These are phyloP conservation scores for Gymnogyps californianus DNA, from an alignment of 2,113 vertebrate genomes.

Conservation along the genomic window DNA sequence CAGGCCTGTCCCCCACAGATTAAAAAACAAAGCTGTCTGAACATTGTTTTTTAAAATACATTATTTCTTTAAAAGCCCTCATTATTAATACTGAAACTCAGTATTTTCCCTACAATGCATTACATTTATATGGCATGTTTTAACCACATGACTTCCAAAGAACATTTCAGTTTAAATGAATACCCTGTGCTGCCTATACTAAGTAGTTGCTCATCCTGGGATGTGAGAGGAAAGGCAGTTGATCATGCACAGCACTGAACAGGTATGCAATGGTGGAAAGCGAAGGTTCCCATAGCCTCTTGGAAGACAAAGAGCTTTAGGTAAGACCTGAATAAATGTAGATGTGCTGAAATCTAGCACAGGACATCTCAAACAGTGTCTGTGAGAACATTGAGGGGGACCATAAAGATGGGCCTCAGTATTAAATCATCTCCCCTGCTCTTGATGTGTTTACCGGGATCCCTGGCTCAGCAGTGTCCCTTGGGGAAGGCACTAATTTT, in stretches of 20 bases:
- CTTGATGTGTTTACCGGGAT: neutral
- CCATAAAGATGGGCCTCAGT: neutral
- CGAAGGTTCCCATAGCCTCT: neutral
- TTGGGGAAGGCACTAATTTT: neutral
- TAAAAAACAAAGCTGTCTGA: neutral
- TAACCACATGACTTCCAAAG: neutral
- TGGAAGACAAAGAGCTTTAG: neutral
- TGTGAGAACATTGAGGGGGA: neutral
- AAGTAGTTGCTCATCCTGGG: neutral
- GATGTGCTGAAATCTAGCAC: neutral
- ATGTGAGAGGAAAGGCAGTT: neutral
- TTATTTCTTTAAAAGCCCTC: neutral
- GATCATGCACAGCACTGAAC: neutral
- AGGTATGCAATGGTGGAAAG: neutral
- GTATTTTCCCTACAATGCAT: neutral
- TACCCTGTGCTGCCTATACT: neutral
- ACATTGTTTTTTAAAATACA: neutral
- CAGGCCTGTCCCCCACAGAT: neutral
- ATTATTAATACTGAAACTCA: neutral
- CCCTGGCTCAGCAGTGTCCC: neutral
- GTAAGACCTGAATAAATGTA: neutral
- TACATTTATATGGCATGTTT: neutral
- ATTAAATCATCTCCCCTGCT: neutral
- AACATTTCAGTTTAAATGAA: neutral
- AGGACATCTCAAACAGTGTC: neutral